These are phyloP conservation scores for Halesus radiatus DNA, from an alignment of 1,140 invertebrate species.

Conservation along the genomic window DNA sequence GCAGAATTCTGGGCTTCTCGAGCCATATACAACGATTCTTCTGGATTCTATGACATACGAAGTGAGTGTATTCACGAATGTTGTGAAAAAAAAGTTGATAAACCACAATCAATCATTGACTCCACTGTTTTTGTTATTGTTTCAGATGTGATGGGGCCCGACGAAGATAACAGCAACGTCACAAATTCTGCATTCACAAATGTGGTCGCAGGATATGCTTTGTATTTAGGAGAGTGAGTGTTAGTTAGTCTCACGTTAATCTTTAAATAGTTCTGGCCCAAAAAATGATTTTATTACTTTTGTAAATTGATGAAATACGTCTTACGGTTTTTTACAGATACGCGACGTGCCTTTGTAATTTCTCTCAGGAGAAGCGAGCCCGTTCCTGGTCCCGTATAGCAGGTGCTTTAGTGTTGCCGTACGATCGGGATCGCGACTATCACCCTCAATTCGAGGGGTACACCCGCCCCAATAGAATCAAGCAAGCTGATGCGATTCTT, in stretches of 20 bases:
- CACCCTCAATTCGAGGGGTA: constrained; percentile 72
- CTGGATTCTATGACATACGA: constrained; percentile 66
- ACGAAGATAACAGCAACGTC: constrained; percentile 72
- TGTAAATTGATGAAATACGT: no score
- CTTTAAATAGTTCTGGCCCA: no score
- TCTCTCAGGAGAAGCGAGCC: constrained; percentile 61
- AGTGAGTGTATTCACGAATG: constrained; percentile 59
- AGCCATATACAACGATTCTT: constrained; percentile 65
- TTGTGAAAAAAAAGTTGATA: no score
- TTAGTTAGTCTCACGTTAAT: not conserved
- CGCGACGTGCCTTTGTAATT: constrained; percentile 66
- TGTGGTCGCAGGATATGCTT: constrained; percentile 69
- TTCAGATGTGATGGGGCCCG: constrained; percentile 72
- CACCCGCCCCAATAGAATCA: constrained; percentile 64
- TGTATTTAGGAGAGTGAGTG: constrained; percentile 70
- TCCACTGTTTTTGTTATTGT: not conserved
- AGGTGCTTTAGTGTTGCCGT: constrained; percentile 67
- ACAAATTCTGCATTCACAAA: constrained; percentile 73
- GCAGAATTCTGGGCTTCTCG: constrained; percentile 72
- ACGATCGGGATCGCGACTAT: constrained; percentile 66
- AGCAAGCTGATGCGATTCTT: constrained; percentile 72
- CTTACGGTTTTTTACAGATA: constrained; percentile 60
- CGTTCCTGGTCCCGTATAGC: constrained; percentile 68
- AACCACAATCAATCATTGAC: no score
- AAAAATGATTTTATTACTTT: no score